A percentile compares a stretch with the other conserved stretches of the same genome.
These are phyloP conservation scores for Ameiurus melas DNA, from an alignment of 2,113 vertebrate genomes.

Conservation along the genomic window DNA sequence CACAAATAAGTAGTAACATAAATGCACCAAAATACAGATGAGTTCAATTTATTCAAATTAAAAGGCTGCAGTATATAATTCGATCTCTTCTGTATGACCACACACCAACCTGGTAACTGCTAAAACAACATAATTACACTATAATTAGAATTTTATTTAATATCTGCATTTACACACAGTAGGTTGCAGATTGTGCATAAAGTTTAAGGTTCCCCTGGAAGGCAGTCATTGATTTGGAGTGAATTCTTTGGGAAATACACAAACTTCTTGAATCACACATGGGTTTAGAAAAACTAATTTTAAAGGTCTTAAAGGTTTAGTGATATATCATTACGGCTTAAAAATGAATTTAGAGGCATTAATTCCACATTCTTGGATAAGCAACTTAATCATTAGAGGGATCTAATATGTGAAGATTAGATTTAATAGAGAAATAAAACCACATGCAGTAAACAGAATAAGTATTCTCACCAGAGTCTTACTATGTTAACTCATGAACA, in stretches of 20 bases:
- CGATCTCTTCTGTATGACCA: neutral
- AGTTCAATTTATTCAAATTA: slow-evolving; percentile 34
- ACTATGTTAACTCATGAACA: neutral
- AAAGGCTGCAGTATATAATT: slow-evolving; percentile 33
- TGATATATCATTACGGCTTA: slow-evolving; percentile 16
- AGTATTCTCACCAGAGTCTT: neutral
- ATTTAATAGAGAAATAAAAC: slow-evolving; percentile 2
- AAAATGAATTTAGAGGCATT: neutral
- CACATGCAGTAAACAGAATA: neutral
- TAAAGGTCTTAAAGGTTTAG: neutral
- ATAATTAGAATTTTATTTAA: neutral
- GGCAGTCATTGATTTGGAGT: neutral
- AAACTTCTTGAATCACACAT: neutral
- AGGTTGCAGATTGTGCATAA: neutral
- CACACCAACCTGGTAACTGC: neutral
- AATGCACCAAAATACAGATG: slow-evolving; percentile 20
- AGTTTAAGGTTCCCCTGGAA: neutral
- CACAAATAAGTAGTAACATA: slow-evolving; percentile 14
- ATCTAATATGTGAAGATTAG: slow-evolving; percentile 4
- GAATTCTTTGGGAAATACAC: neutral
- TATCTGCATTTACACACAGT: neutral
- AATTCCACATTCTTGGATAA: slow-evolving; percentile 14
- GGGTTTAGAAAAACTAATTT: slow-evolving; percentile 1
- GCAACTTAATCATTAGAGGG: neutral
- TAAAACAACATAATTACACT: neutral